Conservation (phyloP, 2,888 invertebrate genomes). For the Trichogramma evanescens region DNA sequence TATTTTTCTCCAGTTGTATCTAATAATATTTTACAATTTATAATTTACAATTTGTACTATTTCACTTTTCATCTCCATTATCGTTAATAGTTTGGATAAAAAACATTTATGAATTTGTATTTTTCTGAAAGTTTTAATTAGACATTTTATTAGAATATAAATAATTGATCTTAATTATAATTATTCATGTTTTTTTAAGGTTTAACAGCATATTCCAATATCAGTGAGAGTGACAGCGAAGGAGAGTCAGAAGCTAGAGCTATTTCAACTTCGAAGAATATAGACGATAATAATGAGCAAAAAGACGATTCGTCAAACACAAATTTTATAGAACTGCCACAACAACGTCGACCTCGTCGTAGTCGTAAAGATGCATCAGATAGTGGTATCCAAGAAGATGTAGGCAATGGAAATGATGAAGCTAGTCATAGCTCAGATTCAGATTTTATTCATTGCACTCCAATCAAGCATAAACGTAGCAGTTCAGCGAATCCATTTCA, state of each 20-base stretch:
- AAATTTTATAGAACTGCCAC: not conserved
- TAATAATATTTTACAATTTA: not conserved
- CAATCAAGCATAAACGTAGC: constrained; percentile 18
- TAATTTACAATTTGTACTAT: not conserved
- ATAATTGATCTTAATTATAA: not conserved
- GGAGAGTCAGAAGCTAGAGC: not conserved
- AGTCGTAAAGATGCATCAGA: constrained; percentile 55
- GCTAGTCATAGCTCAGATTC: constrained; percentile 27
- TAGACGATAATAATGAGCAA: not conserved
- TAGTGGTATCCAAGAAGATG: constrained; percentile 56
- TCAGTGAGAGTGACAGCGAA: constrained; percentile 30
- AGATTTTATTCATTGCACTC: constrained; percentile 21
- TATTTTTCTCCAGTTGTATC: too few relatives aligned
- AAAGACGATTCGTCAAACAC: not conserved
- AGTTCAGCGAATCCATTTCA: not conserved
- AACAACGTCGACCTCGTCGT: constrained; percentile 15
- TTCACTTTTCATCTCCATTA: not conserved
- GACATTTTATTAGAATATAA: too few relatives aligned
- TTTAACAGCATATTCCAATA: constrained; percentile 17
- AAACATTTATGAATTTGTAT: not conserved
- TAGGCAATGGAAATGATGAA: constrained; percentile 25
- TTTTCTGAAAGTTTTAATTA: not conserved
- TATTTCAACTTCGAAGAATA: too few relatives aligned
- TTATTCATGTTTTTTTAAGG: not conserved
- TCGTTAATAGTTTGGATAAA: not conserved